These are phyloP conservation scores for Argyresthia goedartella DNA, from an alignment of 2,888 invertebrate genomes.

Conservation along the genomic window DNA sequence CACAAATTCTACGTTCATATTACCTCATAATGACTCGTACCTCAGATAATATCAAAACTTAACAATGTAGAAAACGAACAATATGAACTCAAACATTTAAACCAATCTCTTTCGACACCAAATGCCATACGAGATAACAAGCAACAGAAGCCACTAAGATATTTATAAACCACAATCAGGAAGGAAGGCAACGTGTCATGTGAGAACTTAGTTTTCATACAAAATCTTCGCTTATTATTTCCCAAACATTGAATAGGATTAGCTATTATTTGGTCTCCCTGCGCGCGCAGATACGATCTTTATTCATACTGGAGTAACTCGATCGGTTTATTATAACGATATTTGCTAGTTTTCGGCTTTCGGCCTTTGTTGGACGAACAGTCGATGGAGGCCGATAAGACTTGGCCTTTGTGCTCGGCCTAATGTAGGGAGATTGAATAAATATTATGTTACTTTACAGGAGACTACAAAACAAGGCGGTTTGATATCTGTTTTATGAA, in stretches of 20 bases:
- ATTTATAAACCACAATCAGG: neutral
- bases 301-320: constrained; percentile 38
- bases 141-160: too few species aligned
- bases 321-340: constrained; percentile 65
- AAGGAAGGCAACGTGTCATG: constrained; percentile 1
- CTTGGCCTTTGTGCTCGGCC: constrained; percentile 20
- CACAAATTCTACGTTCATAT: too few species aligned
- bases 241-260: constrained; percentile 31
- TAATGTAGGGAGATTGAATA: constrained; percentile 17
- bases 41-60: too few species aligned
- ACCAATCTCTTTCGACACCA: too few species aligned
- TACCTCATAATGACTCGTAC: too few species aligned
- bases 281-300: constrained; percentile 36
- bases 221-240: constrained; percentile 21
- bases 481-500: constrained; percentile 33
- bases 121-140: too few species aligned
- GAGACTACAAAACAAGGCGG: constrained; percentile 11
- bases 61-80: too few species aligned
- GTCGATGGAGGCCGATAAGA: constrained; percentile 25
- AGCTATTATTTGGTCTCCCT: constrained; percentile 53
- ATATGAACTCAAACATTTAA: too few species aligned
- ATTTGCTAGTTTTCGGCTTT: constrained; percentile 48
- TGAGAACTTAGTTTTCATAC: constrained; percentile 8
- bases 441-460: constrained; percentile 8
- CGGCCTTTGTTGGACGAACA: constrained; percentile 33